phyloP scores from a whole-genome alignment of 2,888 invertebrate genomes.

The Oscheius onirici region DNA sequence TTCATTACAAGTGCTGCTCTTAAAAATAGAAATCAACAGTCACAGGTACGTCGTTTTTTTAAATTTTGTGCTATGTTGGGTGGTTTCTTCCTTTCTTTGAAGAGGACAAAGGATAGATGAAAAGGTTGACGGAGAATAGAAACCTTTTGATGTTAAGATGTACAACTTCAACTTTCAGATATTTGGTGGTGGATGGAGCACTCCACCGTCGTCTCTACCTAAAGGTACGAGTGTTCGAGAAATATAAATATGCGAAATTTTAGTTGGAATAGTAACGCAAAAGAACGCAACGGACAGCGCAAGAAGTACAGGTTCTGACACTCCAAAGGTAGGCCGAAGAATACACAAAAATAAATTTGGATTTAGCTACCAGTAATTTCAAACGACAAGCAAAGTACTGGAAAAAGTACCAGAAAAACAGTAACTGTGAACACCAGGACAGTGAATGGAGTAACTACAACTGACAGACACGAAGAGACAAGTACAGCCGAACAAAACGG shows the following conservation, averaged over 20 bases:
- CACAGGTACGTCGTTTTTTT: not conserved
- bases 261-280: not conserved
- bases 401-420: not conserved
- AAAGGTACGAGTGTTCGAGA: not conserved
- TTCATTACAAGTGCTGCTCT: slow-evolving; percentile 32
- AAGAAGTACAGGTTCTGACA: not conserved
- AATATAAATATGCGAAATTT: not conserved
- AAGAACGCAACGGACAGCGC: not conserved
- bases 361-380: not conserved
- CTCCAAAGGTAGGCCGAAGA: not conserved
- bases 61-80: too few relatives aligned
- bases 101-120: too few relatives aligned
- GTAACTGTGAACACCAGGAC: not conserved
- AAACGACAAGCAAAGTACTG: not conserved
- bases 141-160: not conserved
- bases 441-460: not conserved
- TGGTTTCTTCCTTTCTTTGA: too few relatives aligned
- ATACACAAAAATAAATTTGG: not conserved
- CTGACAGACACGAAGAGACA: not conserved
- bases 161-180: not conserved
- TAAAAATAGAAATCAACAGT: slow-evolving; percentile 32
- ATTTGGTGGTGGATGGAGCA: not conserved
- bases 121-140: too few relatives aligned
- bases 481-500: not conserved
- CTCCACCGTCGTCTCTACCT: not conserved